These are phyloP conservation scores for Myocastor coypus DNA, from an alignment of 2,113 vertebrate species.

Conservation along the genomic window DNA sequence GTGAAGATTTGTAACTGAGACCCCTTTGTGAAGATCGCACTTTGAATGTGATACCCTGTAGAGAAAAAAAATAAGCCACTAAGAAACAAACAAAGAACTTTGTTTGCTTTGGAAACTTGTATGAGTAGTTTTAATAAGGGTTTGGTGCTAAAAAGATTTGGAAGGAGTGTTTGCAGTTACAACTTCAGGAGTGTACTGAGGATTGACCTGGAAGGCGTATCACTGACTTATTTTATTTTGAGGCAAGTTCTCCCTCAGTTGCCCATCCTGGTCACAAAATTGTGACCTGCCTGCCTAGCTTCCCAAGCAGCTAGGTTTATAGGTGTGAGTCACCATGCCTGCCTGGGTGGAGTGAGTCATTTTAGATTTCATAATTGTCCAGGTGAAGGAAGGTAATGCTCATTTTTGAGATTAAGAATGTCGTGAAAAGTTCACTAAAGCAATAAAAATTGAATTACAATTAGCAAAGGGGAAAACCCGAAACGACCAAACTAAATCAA, in stretches of 20 bases:
- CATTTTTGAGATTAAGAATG: not conserved
- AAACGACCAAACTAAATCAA: not conserved
- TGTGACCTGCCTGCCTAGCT: not conserved
- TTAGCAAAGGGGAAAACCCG: not conserved
- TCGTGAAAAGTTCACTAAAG: not conserved
- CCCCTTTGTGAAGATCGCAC: too few relatives aligned
- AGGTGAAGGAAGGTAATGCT: not conserved
- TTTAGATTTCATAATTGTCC: not conserved
- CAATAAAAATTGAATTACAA: slow-evolving; percentile 10
- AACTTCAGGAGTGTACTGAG: not conserved
- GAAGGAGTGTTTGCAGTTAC: not conserved
- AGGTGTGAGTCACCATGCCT: not conserved
- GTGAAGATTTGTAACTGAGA: not conserved
- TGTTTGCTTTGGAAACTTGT: not conserved
- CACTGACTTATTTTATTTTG: not conserved
- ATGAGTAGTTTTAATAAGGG: not conserved
- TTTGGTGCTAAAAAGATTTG: not conserved
- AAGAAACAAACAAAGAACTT: not conserved
- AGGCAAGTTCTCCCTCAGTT: not conserved
- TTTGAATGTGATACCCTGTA: not conserved
- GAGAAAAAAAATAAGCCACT: not conserved
- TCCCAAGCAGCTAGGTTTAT: not conserved
- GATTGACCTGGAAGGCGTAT: not conserved
- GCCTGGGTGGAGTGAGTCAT: not conserved
- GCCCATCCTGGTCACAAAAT: not conserved